Conservation (phyloP, 2,888 invertebrate species). For the Drosophila macrothrix region DNA sequence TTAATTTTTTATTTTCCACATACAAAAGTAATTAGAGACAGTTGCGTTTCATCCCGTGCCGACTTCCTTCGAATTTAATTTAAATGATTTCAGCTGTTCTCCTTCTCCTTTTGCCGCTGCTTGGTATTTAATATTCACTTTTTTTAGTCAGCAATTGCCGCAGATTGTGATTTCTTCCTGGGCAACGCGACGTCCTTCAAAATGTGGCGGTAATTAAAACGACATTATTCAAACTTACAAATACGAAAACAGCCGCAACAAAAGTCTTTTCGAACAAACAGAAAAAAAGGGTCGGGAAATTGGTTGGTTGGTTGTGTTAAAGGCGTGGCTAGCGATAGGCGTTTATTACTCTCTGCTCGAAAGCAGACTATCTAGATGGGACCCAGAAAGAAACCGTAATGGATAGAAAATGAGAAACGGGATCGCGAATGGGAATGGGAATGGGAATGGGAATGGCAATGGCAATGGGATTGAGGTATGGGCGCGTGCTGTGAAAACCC, state of each 20-base stretch:
- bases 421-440: background rate
- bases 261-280: constrained; percentile 19
- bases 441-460: background rate
- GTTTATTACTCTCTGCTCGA: constrained; percentile 60
- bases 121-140: constrained; percentile 31
- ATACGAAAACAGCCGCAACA: constrained; percentile 40
- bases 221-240: constrained; percentile 77
- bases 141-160: constrained; percentile 33
- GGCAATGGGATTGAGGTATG: background rate
- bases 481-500: constrained; percentile 39
- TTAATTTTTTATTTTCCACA: constrained; percentile 49
- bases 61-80: constrained; percentile 57
- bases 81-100: constrained; percentile 59
- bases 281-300: constrained; percentile 39
- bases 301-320: constrained; percentile 17
- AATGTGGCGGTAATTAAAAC: constrained; percentile 78
- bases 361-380: constrained; percentile 65
- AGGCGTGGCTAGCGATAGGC: constrained; percentile 61
- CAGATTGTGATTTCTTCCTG: constrained; percentile 35
- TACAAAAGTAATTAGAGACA: constrained; percentile 65
- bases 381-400: constrained; percentile 30
- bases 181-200: constrained; percentile 42
- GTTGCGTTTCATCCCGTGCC: constrained; percentile 56
- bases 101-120: constrained; percentile 26
- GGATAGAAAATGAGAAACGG: constrained; percentile 18